Base-by-base conservation (phyloP, 1,140 invertebrate species). In the Hylyphantes graminicola region DNA sequence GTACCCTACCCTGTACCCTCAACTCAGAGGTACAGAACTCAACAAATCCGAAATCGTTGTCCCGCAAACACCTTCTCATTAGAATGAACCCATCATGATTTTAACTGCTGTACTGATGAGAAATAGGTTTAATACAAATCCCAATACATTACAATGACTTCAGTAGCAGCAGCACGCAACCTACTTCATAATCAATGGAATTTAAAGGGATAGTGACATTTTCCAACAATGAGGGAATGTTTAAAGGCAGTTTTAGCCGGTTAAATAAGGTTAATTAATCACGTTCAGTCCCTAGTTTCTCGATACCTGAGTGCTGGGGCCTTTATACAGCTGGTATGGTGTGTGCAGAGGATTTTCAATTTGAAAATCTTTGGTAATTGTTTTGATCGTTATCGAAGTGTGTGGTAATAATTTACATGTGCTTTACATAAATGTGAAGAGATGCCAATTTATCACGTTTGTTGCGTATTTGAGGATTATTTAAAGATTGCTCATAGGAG, bases 261-360 rank as follows among this genome's bases (percentile, higher is more conserved):
- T 70, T 53, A 51, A 70, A 70, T 70, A 70, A 70, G 67, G 67
- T 70, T 70, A 70, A 70, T 70, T 51, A 70, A 70, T 70, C 67
- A 70, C 67, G 67, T 70, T 70, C 54, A 51, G 50, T 51, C 67
- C 67, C n/a, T 8, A 48, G n/a, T 35, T 35, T 70, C 67, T 70
- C 51, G 54, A 51, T 53, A 70, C 67, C 67, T 51, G n/a, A 70
- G 51, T 53, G 48, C 54, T 70, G 48, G 48, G 54, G 67, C 67
- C 17, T 70, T 53, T 21, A 15, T 70, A 35, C 35, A 35, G 35
- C 35, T 35, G 35, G 35, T 35, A 35, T 35, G 35, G 35, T 35
- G 35, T 35, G 5, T 35, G 5, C 35, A 35, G 35, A 35, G 35
- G 35, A 35, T 35, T 35, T 35, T 35, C 35, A 35, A 35, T 35